phyloP scores from a whole-genome alignment of 2,797 vertebrate species.

The Sebastes elongatus region DNA sequence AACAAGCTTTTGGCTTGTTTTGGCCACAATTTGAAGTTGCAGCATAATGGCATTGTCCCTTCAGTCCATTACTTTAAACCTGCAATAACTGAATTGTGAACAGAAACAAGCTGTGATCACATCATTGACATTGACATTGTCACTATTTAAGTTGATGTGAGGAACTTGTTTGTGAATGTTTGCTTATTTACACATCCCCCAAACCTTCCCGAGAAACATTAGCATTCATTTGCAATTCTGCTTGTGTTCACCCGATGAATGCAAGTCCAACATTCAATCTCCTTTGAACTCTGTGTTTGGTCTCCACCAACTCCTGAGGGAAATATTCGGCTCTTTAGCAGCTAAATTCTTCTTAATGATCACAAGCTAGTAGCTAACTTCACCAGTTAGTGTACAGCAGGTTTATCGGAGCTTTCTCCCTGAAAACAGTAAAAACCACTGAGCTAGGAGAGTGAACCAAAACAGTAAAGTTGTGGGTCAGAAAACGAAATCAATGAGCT shows the following conservation, averaged over 20 bases:
- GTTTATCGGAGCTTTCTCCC: neutral
- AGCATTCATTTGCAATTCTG: neutral
- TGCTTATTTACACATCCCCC: neutral
- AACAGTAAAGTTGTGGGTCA: neutral
- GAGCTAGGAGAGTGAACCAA: neutral
- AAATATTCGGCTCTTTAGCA: neutral
- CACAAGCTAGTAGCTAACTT: neutral
- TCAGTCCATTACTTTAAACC: neutral
- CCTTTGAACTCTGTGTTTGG: neutral
- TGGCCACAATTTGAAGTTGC: neutral
- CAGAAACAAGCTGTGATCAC: neutral
- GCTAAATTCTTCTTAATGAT: neutral
- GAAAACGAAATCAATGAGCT: neutral
- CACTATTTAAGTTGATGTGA: neutral
- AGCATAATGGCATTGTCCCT: neutral
- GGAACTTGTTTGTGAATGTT: accelerated
- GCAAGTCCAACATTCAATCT: neutral
- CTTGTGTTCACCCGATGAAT: neutral
- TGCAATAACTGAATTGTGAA: neutral
- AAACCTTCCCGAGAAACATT: neutral
- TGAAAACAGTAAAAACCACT: neutral
- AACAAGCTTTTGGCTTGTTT: neutral
- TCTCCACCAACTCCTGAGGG: neutral
- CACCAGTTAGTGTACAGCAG: neutral
- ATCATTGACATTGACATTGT: neutral